These are phyloP conservation scores for Salvelinus fontinalis DNA, from an alignment of 2,113 vertebrate species.

Conservation along the genomic window DNA sequence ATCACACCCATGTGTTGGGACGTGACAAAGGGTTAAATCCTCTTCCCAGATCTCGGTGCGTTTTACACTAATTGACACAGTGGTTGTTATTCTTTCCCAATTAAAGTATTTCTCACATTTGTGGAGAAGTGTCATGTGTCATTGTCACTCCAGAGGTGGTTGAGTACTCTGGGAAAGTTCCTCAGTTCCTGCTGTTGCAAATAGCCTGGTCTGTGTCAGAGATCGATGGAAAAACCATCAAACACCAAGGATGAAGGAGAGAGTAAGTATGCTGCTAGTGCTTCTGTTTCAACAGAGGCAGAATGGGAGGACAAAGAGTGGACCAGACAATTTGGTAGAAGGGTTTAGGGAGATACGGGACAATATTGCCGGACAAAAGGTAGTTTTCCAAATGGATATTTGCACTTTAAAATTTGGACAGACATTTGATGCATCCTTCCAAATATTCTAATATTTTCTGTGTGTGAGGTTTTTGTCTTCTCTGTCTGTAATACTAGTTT, in stretches of 20 bases:
- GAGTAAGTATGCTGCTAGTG: background rate
- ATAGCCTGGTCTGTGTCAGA: conserved; percentile 23
- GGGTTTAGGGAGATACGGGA: background rate
- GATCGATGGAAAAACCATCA: background rate
- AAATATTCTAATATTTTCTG: background rate
- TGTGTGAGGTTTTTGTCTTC: background rate
- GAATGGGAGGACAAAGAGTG: too few relatives aligned
- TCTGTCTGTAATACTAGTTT: background rate
- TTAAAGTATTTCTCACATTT: conserved; percentile 26
- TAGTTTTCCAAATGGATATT: background rate
- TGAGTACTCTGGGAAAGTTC: conserved; percentile 33
- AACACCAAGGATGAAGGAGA: background rate
- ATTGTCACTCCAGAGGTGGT: conserved; percentile 24
- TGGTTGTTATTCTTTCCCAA: background rate
- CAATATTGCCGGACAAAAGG: background rate
- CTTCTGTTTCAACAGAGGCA: too few relatives aligned
- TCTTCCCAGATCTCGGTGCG: background rate
- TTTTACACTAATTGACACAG: conserved; percentile 1
- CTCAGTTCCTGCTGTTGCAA: conserved; percentile 32
- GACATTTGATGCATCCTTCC: too few relatives aligned
- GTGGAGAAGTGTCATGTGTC: conserved; percentile 6
- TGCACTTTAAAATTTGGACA: too few relatives aligned
- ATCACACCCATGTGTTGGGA: too few relatives aligned
- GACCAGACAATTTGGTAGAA: too few relatives aligned
- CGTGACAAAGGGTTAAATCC: too few relatives aligned